A percentile compares a stretch with the other conserved stretches of the same genome.
These are phyloP conservation scores for Glyphotaelius pellucidus DNA, from an alignment of 2,888 invertebrate genomes.

Conservation along the genomic window DNA sequence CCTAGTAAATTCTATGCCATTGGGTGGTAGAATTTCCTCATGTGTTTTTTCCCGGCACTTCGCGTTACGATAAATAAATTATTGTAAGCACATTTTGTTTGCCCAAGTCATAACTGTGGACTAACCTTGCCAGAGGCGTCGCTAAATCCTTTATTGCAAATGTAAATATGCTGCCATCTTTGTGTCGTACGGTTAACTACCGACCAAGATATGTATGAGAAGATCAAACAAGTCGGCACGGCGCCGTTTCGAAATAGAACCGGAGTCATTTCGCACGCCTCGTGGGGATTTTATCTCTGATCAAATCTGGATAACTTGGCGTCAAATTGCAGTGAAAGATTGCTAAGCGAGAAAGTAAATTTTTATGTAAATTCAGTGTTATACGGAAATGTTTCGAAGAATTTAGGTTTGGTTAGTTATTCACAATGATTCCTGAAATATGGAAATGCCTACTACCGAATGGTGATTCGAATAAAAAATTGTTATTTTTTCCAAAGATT, in stretches of 20 bases:
- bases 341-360: not conserved
- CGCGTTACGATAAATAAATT: not conserved
- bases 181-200: conserved; percentile 31
- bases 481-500: too few species aligned
- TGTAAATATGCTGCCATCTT: conserved; percentile 51
- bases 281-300: not conserved
- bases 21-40: not conserved
- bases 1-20: not conserved
- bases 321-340: not conserved
- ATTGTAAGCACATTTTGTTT: conserved; percentile 8
- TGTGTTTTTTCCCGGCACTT: not conserved
- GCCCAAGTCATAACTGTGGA: conserved; percentile 3
- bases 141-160: conserved; percentile 52
- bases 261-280: not conserved
- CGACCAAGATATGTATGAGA: conserved; percentile 13
- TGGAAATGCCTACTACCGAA: not conserved
- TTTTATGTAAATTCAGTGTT: not conserved
- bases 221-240: conserved; percentile 29
- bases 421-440: too few species aligned
- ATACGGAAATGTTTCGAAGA: too few species aligned
- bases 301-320: not conserved
- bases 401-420: too few species aligned
- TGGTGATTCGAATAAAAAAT: too few species aligned
- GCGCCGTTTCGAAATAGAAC: conserved; percentile 32
- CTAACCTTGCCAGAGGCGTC: conserved; percentile 31